Evolutionary conservation across 2,113 vertebrate genomes (phyloP).

Genomic region (Eolophus roseicapilla): DNA sequence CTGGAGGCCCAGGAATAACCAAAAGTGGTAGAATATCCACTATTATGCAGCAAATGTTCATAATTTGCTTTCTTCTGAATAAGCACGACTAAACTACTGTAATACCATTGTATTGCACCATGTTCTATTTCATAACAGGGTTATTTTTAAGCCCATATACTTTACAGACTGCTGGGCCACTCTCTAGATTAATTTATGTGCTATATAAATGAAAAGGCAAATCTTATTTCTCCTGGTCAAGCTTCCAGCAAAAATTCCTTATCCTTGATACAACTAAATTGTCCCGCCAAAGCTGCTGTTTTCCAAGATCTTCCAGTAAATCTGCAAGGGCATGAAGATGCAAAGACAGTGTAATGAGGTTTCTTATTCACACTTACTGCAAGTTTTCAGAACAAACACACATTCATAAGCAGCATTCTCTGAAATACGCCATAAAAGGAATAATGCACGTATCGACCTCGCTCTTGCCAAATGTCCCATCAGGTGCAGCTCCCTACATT

Average conservation of each 20-base stretch:
- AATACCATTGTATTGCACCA: not conserved
- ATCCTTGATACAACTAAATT: conserved; percentile 25
- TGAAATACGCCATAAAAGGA: not conserved
- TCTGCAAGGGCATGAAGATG: not conserved
- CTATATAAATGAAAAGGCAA: not conserved
- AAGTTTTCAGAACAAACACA: not conserved
- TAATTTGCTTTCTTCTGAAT: not conserved
- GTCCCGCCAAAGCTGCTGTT: conserved; percentile 13
- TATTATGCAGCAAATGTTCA: not conserved
- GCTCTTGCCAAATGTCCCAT: not conserved
- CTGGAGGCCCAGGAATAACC: not conserved
- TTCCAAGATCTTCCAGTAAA: conserved; percentile 40
- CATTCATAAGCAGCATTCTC: not conserved
- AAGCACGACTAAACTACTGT: not conserved
- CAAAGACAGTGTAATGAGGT: not conserved
- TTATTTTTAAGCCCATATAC: not conserved
- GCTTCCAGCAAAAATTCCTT: conserved; percentile 14
- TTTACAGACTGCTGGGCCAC: not conserved
- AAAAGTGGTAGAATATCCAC: not conserved
- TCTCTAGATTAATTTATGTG: not conserved
- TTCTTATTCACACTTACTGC: not conserved
- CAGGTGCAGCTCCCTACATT: not conserved
- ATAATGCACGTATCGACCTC: rapidly evolving
- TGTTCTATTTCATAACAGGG: not conserved
- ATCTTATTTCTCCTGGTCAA: not conserved